Evolutionary conservation across 2,113 vertebrate genomes (phyloP), one percentile per base, ranked within the genome.

Genomic region (Amphiprion percula): DNA sequence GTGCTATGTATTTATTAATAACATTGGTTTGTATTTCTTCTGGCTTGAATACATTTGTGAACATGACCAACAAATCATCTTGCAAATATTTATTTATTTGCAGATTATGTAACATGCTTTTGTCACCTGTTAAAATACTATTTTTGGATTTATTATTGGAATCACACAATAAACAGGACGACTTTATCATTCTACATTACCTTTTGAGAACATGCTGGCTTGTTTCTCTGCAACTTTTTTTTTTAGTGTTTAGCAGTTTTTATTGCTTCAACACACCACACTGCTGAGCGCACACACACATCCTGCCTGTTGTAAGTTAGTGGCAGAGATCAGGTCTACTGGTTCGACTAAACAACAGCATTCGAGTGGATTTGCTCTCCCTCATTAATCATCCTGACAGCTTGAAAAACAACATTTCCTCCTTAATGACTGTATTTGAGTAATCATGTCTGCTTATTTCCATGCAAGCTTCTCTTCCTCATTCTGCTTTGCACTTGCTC

Each of bases 321-420:
- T 94, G 93, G 94, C 94, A 87, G 88, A 94, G 96, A 96, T 95
- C 96, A 96, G 96, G 96, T 95, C 97, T 97, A 96, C 95, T 96
- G 97, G 96, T 98, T 96, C 97, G 97, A 97, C 97, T 97, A 98
- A 99, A 98, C 97, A 99, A 97, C 96, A 95, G 96, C 95, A 94
- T 98, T 97, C 95, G 96, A 96, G 95, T 96, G 95, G 96, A 96
- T 96, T 93, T 95, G 95, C 96, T 96, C 95, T 94, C 95, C 88
- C 95, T 97, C 98, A 98, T 98, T 98, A 98, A 98, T 99, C 98
- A 98, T 96, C 91, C 94, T 98, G 98, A 99, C 98, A 98, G 97
- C 94, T 95, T 96, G 96, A 97, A 97, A 99, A 97, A 98, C 97
- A 93, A 98, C 97, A 97, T 97, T 98, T 99, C 97, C 97, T 97